phyloP scores from a whole-genome alignment of 2,113 vertebrate genomes.

The Halcyon malimbica region DNA sequence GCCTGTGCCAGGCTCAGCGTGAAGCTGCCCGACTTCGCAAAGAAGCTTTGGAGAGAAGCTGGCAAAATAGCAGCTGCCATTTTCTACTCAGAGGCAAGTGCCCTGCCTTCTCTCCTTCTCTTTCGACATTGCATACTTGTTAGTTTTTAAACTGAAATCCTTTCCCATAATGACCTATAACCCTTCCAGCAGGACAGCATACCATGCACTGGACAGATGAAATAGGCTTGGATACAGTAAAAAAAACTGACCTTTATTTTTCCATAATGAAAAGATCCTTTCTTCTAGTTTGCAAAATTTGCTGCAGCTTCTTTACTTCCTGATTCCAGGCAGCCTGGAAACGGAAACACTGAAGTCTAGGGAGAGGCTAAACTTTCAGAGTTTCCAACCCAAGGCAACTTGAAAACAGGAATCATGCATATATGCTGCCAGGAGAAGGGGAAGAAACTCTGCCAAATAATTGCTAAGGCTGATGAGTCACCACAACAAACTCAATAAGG shows the following conservation, averaged over 20 bases:
- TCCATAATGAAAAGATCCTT: neutral
- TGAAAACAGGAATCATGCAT: slow-evolving; percentile 46
- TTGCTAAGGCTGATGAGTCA: slow-evolving; percentile 51
- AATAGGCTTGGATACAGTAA: neutral
- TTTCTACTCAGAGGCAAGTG: slow-evolving; percentile 12
- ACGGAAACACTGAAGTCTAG: slow-evolving; percentile 55
- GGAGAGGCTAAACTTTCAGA: slow-evolving; percentile 61
- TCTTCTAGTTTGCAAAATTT: slow-evolving; percentile 54
- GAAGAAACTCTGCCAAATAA: slow-evolving; percentile 42
- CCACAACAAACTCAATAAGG: neutral
- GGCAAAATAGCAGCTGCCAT: slow-evolving; percentile 32
- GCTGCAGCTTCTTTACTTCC: slow-evolving; percentile 55
- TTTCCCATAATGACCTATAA: neutral
- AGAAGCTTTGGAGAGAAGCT: neutral
- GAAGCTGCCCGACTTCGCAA: neutral
- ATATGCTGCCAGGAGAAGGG: neutral
- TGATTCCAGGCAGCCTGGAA: slow-evolving; percentile 68
- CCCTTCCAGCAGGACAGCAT: neutral
- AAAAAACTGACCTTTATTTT: slow-evolving; percentile 43
- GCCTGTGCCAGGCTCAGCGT: neutral
- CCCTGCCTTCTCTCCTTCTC: neutral
- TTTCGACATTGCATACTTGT: neutral
- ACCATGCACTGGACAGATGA: neutral
- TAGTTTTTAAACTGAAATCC: slow-evolving; percentile 13
- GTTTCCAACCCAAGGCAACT: slow-evolving; percentile 27